Evolutionary conservation across 2,888 invertebrate species (phyloP).

Genomic region (Chrysolina americana): DNA sequence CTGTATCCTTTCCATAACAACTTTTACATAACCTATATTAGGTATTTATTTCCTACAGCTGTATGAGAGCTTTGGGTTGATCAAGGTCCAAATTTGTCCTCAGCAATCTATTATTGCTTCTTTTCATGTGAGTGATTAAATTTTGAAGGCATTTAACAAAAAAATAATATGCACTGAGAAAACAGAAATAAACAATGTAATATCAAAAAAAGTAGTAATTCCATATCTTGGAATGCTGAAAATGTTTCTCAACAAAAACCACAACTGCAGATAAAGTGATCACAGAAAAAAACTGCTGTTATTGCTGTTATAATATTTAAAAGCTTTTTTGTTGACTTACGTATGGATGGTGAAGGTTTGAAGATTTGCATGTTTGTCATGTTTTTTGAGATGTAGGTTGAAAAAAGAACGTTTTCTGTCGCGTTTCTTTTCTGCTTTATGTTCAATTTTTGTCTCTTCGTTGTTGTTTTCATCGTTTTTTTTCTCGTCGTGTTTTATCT

Average conservation of each 20-base stretch:
- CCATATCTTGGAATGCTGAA: no score
- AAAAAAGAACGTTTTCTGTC: slow-evolving; percentile 6
- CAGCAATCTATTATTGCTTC: no score
- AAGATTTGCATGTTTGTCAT: neutral
- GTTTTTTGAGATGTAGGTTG: neutral
- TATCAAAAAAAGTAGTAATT: no score
- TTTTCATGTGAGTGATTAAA: no score
- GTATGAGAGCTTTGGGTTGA: no score
- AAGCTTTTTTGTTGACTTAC: neutral
- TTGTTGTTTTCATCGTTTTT: neutral
- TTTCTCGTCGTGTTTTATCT: neutral
- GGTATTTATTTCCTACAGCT: neutral
- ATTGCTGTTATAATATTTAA: neutral
- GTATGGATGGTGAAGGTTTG: slow-evolving; percentile 19
- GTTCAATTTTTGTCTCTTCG: neutral
- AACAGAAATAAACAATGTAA: no score
- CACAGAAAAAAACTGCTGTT: no score
- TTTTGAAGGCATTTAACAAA: no score
- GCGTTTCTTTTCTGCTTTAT: slow-evolving; percentile 1
- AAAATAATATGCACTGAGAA: no score
- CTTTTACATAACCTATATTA: slow-evolving; percentile 3
- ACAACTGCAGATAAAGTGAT: no score
- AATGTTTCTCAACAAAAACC: no score
- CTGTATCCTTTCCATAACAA: neutral
- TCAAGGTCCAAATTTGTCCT: no score